phyloP scores from a whole-genome alignment of 1,140 invertebrate species.

The Hylyphantes graminicola region DNA sequence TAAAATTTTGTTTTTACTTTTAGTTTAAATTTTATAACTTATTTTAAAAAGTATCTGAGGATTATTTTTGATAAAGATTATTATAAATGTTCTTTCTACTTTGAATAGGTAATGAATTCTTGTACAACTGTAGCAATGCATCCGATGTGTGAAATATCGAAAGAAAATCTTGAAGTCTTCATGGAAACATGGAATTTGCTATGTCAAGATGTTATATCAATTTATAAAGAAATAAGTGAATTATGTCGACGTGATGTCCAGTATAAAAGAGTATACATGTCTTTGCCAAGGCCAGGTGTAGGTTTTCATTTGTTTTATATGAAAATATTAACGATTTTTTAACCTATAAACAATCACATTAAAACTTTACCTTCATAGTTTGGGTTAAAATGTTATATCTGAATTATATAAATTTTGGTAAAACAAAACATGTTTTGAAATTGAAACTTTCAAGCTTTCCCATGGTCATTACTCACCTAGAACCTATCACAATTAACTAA shows the following conservation, averaged over 20 bases:
- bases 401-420: not conserved
- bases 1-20: too few species aligned
- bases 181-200: constrained; percentile 97
- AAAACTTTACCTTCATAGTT: not conserved
- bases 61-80: too few species aligned
- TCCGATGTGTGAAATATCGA: constrained; percentile 93
- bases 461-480: too few species aligned
- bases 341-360: not conserved
- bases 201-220: constrained; percentile 79
- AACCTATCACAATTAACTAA: too few species aligned
- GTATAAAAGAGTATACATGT: constrained; percentile 58
- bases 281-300: constrained; percentile 55
- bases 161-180: constrained; percentile 97
- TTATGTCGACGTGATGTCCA: constrained; percentile 48
- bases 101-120: constrained; percentile 82
- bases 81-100: not conserved
- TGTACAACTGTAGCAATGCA: constrained; percentile 90
- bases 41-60: too few species aligned
- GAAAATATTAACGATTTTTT: not conserved
- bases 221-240: constrained; percentile 57
- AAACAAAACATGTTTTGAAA: too few species aligned
- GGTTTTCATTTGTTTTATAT: not conserved
- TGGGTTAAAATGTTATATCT: not conserved
- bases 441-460: too few species aligned
- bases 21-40: too few species aligned